Conservation (phyloP, 1,140 invertebrate species). For the Lethrus apterus region DNA sequence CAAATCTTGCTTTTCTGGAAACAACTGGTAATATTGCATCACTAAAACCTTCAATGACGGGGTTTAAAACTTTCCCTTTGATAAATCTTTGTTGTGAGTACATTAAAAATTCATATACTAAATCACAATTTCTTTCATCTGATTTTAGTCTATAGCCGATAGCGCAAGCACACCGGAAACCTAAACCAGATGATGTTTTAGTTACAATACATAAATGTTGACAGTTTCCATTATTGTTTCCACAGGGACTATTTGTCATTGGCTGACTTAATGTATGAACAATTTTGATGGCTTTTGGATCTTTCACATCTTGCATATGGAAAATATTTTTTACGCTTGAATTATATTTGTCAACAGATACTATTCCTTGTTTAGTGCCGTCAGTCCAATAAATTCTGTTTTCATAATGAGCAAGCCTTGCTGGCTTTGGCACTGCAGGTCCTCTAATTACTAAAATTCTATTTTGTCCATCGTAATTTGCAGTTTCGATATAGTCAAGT, state of each 20-base stretch:
- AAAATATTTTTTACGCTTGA: conserved; percentile 72
- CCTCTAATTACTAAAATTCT: conserved; percentile 73
- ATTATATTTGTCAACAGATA: conserved; percentile 84
- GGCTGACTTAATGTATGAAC: conserved; percentile 73
- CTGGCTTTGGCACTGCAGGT: conserved; percentile 79
- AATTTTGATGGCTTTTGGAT: conserved; percentile 78
- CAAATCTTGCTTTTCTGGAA: conserved; percentile 84
- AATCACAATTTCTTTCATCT: conserved; percentile 76
- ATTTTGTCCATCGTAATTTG: conserved; percentile 85
- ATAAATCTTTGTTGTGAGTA: conserved; percentile 97
- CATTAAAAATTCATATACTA: conserved; percentile 87
- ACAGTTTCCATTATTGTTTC: conserved; percentile 83
- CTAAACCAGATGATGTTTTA: conserved; percentile 68
- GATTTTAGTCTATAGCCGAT: conserved; percentile 75
- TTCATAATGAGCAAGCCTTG: conserved; percentile 80
- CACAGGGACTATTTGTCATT: conserved; percentile 78
- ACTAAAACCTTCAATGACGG: conserved; percentile 81
- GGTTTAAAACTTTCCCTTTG: conserved; percentile 87
- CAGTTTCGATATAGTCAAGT: conserved; percentile 95
- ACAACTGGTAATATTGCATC: conserved; percentile 91
- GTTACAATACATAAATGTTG: conserved; percentile 94
- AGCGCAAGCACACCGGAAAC: conserved; percentile 89
- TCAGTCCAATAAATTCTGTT: conserved; percentile 94
- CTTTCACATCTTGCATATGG: conserved; percentile 68
- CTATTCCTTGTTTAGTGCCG: conserved; percentile 87